phyloP scores from a whole-genome alignment of 2,113 vertebrate species.

The Nematolebias whitei region DNA sequence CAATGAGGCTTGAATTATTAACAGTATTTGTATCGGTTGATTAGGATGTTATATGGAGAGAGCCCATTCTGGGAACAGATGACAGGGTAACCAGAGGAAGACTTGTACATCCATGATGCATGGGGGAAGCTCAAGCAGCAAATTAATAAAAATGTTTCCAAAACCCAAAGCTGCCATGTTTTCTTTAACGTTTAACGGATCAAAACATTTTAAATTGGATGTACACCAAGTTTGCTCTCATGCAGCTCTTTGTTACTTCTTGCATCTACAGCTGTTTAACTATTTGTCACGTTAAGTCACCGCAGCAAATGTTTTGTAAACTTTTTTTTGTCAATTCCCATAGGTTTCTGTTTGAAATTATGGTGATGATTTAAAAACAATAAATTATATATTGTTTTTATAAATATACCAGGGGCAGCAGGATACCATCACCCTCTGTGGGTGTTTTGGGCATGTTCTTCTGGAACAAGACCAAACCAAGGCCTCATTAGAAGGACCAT shows the following conservation, averaged over 20 bases:
- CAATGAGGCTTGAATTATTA: slow-evolving; percentile 77
- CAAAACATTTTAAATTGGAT: not conserved
- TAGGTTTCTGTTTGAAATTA: not conserved
- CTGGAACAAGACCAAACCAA: too few species aligned
- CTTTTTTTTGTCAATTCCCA: not conserved
- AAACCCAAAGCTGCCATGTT: not conserved
- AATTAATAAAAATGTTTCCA: not conserved
- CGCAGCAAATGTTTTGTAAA: not conserved
- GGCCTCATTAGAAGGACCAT: too few species aligned
- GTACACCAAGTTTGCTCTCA: not conserved
- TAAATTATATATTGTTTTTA: too few species aligned
- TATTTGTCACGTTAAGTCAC: not conserved
- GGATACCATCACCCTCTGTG: too few species aligned
- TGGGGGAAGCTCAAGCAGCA: not conserved
- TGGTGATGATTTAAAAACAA: not conserved
- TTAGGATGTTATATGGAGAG: slow-evolving; percentile 45
- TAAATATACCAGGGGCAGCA: too few species aligned
- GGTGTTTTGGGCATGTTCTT: too few species aligned
- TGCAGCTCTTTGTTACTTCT: not conserved
- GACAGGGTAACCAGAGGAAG: slow-evolving; percentile 42
- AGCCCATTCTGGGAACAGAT: slow-evolving; percentile 29
- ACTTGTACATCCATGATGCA: slow-evolving; percentile 21
- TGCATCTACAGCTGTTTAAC: not conserved
- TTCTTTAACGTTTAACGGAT: not conserved
- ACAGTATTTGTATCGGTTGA: slow-evolving; percentile 61